These are phyloP conservation scores for Emys orbicularis DNA, from an alignment of 2,797 vertebrate genomes.

Conservation along the genomic window DNA sequence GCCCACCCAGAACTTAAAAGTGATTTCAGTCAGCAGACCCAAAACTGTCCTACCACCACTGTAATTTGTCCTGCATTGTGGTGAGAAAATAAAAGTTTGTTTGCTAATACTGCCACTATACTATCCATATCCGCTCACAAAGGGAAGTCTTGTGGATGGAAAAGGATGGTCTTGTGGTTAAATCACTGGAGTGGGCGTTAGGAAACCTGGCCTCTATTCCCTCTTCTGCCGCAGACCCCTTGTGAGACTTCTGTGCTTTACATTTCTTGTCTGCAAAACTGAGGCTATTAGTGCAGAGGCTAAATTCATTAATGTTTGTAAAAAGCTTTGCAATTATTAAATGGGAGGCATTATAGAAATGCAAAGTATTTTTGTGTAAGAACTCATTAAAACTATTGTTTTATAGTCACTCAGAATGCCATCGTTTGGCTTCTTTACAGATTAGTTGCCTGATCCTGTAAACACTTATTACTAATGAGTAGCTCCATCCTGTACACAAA, in stretches of 20 bases:
- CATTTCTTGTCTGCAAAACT: conserved; percentile 10
- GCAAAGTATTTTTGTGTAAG: conserved; percentile 10
- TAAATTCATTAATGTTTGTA: conserved; percentile 30
- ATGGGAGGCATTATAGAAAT: background rate
- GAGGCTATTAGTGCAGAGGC: conserved; percentile 24
- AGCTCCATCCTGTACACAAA: background rate
- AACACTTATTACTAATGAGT: background rate
- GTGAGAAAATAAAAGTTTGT: background rate
- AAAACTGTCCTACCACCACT: background rate
- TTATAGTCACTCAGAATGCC: conserved; percentile 10
- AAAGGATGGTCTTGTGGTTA: conserved; percentile 19
- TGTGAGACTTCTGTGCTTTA: conserved; percentile 33
- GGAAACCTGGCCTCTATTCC: conserved; percentile 40
- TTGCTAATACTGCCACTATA: background rate
- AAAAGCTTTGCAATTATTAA: background rate
- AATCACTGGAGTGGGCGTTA: conserved; percentile 3
- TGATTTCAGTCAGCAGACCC: background rate
- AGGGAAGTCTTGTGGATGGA: background rate
- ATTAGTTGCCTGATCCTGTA: background rate
- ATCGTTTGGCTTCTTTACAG: background rate
- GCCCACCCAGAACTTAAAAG: background rate
- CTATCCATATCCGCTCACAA: background rate
- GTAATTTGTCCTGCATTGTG: background rate
- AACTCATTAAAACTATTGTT: conserved; percentile 12
- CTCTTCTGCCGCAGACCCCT: conserved; percentile 19